Evolutionary conservation across 2,888 invertebrate genomes (phyloP).

Genomic region (Dorcus hopei): DNA sequence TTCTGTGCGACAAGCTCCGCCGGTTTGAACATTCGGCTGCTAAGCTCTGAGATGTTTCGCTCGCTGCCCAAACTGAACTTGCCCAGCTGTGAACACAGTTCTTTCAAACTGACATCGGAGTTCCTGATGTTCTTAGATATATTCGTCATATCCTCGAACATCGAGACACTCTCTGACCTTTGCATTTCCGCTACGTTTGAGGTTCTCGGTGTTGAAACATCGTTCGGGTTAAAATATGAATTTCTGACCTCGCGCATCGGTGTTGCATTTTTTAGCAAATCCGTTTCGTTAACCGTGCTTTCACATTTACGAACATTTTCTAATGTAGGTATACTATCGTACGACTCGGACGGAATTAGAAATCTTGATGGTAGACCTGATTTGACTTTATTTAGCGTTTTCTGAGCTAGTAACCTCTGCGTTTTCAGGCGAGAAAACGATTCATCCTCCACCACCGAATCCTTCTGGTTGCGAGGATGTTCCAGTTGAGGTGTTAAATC

Average conservation of each 20-base stretch:
- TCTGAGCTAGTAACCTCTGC: constrained; percentile 32
- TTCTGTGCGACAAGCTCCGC: constrained; percentile 46
- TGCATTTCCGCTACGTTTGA: constrained; percentile 1
- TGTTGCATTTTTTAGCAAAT: constrained; percentile 25
- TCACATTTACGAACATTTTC: constrained; percentile 17
- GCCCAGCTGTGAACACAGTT: constrained; percentile 32
- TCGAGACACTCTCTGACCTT: constrained; percentile 2
- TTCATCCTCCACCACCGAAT: constrained; percentile 1
- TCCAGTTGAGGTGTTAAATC: background rate
- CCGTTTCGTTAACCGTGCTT: constrained; percentile 42
- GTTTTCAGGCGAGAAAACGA: constrained; percentile 17
- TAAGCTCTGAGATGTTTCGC: constrained; percentile 8
- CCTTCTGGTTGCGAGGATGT: background rate
- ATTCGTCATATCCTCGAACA: constrained; percentile 23
- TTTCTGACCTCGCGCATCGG: background rate
- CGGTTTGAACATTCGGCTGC: constrained; percentile 34
- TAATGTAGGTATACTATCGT: constrained; percentile 1
- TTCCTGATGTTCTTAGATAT: constrained; percentile 31
- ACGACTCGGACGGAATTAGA: constrained; percentile 25
- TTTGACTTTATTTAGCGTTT: constrained; percentile 30
- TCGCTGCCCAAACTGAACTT: constrained; percentile 14
- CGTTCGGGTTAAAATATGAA: constrained; percentile 9
- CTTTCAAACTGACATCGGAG: constrained; percentile 32
- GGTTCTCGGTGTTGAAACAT: constrained; percentile 11
- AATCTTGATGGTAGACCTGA: constrained; percentile 36